Evolutionary conservation across 2,888 invertebrate genomes (phyloP).

Genomic region (Amblyjoppa fuscipennis): DNA sequence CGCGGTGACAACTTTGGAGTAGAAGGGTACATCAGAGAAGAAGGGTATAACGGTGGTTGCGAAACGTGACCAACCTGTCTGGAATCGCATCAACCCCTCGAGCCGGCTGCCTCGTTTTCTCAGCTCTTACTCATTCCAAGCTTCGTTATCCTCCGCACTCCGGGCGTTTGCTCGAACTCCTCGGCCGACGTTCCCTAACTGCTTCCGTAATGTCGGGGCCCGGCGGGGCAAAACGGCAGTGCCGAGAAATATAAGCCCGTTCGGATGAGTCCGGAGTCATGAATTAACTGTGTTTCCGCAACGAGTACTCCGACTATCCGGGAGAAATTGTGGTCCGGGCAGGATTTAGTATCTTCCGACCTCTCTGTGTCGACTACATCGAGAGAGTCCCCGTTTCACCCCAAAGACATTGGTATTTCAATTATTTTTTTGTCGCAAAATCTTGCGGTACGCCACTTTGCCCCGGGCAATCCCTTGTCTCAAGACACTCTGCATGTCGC

Average conservation of each 20-base stretch:
- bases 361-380: background rate
- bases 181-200: constrained; percentile 27
- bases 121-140: constrained; percentile 59
- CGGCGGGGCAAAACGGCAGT: background rate
- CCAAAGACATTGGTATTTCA: background rate
- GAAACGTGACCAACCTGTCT: constrained; percentile 78
- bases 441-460: background rate
- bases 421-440: background rate
- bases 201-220: background rate
- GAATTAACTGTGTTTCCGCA: background rate
- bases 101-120: constrained; percentile 67
- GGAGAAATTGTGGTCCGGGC: background rate
- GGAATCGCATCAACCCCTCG: constrained; percentile 76
- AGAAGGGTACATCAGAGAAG: constrained; percentile 37
- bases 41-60: constrained; percentile 49
- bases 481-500: background rate
- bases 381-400: background rate
- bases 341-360: background rate
- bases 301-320: too few relatives aligned
- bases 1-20: constrained; percentile 75
- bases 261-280: background rate
- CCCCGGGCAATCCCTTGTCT: background rate
- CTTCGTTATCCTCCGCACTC: constrained; percentile 49
- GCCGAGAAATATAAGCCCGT: background rate
- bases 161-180: constrained; percentile 47